Conservation (phyloP, 2,113 vertebrate species). For the Chloroceryle aenea region DNA sequence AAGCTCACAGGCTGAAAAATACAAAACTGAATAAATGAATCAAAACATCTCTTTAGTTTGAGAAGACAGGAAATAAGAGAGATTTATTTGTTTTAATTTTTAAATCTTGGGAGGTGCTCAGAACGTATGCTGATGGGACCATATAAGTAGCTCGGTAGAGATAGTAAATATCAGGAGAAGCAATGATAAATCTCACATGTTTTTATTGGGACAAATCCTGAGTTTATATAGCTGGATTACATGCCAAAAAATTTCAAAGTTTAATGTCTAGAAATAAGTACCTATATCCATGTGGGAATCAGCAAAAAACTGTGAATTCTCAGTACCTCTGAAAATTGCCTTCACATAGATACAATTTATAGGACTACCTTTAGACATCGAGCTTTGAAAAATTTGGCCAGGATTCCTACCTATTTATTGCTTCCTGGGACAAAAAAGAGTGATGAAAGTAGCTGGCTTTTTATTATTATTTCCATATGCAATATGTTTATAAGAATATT, state of each 20-base stretch:
- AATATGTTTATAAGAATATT: constrained; percentile 54
- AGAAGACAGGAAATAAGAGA: constrained; percentile 17
- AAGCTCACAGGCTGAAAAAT: background rate
- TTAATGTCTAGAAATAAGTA: constrained; percentile 24
- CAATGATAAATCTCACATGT: constrained; percentile 35
- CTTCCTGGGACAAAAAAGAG: constrained; percentile 42
- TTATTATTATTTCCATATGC: constrained; percentile 63
- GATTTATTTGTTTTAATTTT: constrained; percentile 61
- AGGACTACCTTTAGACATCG: constrained; percentile 21
- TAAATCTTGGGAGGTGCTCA: constrained; percentile 41
- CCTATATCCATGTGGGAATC: constrained; percentile 40
- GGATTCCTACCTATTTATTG: constrained; percentile 48
- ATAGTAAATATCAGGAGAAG: constrained; percentile 50
- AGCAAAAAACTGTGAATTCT: constrained; percentile 25
- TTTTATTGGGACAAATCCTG: constrained; percentile 49
- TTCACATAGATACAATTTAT: constrained; percentile 57
- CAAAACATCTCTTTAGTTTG: background rate
- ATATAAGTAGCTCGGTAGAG: constrained; percentile 42
- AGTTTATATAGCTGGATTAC: constrained; percentile 19
- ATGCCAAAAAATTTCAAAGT: constrained; percentile 34
- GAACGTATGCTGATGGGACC: constrained; percentile 10
- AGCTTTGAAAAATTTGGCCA: constrained; percentile 34
- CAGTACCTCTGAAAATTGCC: constrained; percentile 43
- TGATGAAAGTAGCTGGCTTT: constrained; percentile 49
- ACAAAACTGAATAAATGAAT: background rate